Evolutionary conservation across 2,888 invertebrate genomes (phyloP), one percentile per base, ranked within the genome.

Genomic region (Andrena dorsata): DNA sequence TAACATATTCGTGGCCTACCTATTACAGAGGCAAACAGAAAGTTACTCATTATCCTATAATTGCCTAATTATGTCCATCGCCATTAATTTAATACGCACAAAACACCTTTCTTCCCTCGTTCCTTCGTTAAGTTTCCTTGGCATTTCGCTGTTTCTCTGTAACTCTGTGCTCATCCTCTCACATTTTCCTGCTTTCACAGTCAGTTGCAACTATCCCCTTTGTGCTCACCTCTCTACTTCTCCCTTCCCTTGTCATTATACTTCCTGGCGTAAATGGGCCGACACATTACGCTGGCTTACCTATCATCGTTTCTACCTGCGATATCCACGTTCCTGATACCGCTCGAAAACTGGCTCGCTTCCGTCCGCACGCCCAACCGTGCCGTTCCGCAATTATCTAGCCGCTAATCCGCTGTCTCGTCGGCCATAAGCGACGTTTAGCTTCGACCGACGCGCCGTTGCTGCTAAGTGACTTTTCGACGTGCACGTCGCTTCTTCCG

Each of bases 191-290:
- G 26, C 13, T 53, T 10, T 16, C 61, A 0, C 41, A 47, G 23
- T 65, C 53, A 20, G 79, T 51, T 30, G 2, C 53, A 47, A 47
- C 49, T 60, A 51, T 72, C 72, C 72, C 51, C 26, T 6, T 4
- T 30, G 13, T 10, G 26, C 60, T 13, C 35, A 5, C 32, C 30
- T 28, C 65, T 7, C 41, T 41, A 30, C n/a, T 16, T 47, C 30
- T 32, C 75, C 70, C 41, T 47, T 72, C 78, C 77, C 53, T 76
- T 80, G 90, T 90, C 90, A 88, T 90, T 90, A 88, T 83, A 83
- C 85, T 90, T 90, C 84, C 90, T 81, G 86, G 72, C 86, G 79
- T 86, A 90, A 91, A 92, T 88, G 88, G 90, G 84, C 82, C 85
- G 82, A 84, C 82, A 84, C 85, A 90, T 90, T 89, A 90, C 86